phyloP scores from a whole-genome alignment of 2,113 vertebrate genomes.

The Albula goreensis region DNA sequence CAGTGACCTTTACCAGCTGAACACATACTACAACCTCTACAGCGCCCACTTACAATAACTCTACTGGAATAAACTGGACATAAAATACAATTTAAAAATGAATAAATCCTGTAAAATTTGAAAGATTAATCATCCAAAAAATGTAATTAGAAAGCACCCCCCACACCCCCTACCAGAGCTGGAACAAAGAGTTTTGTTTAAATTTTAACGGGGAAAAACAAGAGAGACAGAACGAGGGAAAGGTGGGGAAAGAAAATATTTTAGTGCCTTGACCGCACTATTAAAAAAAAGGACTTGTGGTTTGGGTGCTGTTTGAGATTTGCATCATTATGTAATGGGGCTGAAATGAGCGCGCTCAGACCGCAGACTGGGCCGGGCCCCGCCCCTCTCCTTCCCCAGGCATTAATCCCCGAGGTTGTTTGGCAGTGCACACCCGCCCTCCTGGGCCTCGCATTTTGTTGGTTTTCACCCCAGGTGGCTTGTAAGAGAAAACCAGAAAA shows the following conservation, averaged over 20 bases:
- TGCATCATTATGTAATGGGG: constrained; percentile 14
- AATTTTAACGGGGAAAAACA: neutral
- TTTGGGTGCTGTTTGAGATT: neutral
- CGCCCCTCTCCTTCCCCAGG: constrained; percentile 2
- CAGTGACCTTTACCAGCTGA: constrained; percentile 29
- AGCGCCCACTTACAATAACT: constrained; percentile 31
- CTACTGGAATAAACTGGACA: neutral
- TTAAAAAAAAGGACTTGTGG: constrained; percentile 1
- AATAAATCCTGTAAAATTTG: constrained; percentile 47
- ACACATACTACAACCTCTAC: constrained; percentile 48
- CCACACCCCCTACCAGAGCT: neutral
- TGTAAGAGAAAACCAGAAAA: constrained; percentile 2
- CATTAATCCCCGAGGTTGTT: constrained; percentile 10
- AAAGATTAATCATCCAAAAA: neutral
- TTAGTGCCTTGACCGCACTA: neutral
- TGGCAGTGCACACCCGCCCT: neutral
- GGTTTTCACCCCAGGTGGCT: constrained; percentile 8
- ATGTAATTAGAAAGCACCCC: neutral
- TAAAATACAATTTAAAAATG: neutral
- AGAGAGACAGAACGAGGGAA: neutral
- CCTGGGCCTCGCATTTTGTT: neutral
- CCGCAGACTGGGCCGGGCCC: neutral
- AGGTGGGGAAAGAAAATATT: constrained; percentile 13
- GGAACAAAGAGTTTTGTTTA: neutral
- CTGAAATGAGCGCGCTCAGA: neutral